Percentiles rank a stretch among this genome's conserved stretches.
These are phyloP conservation scores for Cabera pusaria DNA, from an alignment of 2,888 invertebrate genomes.

Conservation along the genomic window DNA sequence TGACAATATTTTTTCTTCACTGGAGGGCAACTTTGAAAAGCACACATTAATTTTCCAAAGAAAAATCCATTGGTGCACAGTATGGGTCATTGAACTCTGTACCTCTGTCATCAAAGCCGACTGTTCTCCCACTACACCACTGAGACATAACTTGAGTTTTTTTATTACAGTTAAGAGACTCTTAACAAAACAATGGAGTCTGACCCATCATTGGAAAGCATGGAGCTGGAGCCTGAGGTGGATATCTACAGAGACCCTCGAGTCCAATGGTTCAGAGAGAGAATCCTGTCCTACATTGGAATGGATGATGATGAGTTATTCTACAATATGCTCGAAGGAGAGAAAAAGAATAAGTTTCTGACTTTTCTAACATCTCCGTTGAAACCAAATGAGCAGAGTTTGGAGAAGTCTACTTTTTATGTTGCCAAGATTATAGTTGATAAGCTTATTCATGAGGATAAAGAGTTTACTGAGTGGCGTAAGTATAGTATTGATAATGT, in stretches of 20 bases:
- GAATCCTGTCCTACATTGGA: slow-evolving; percentile 83
- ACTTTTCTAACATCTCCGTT: slow-evolving; percentile 49
- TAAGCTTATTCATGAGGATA: slow-evolving; percentile 86
- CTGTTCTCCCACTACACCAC: too few species aligned
- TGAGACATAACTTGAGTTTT: too few species aligned
- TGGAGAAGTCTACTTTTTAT: slow-evolving; percentile 85
- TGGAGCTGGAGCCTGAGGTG: slow-evolving; percentile 34
- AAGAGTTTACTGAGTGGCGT: slow-evolving; percentile 91
- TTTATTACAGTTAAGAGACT: too few species aligned
- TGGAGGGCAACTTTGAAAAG: too few species aligned
- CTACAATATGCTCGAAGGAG: slow-evolving; percentile 82
- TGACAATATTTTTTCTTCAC: too few species aligned
- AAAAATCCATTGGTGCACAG: too few species aligned
- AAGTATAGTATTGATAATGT: slow-evolving; percentile 47
- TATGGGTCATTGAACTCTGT: too few species aligned
- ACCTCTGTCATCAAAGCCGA: too few species aligned
- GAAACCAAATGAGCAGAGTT: slow-evolving; percentile 53
- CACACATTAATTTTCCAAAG: too few species aligned
- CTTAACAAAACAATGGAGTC: too few species aligned
- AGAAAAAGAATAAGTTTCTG: slow-evolving; percentile 69
- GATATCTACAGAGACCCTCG: slow-evolving; percentile 78
- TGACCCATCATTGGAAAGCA: too few species aligned
- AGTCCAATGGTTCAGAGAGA: slow-evolving; percentile 87
- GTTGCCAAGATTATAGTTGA: slow-evolving; percentile 88
- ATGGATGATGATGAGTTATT: slow-evolving; percentile 80